Base-by-base conservation (phyloP, 2,888 invertebrate genomes). In the Pseudanteris insignis region DNA sequence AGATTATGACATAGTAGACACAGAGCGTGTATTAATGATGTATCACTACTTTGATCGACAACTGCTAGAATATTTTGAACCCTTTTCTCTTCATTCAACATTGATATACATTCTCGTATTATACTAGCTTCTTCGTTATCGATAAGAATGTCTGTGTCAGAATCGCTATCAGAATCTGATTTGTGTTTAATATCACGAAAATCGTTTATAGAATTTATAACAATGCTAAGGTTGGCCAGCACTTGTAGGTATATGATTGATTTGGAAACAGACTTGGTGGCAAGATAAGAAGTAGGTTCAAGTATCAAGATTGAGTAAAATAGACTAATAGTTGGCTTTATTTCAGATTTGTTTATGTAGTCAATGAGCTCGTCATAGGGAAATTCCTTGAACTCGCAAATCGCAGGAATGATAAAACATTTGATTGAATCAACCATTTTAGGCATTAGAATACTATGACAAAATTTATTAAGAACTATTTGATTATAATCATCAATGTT, bases 1-100 rank as follows among this genome's bases (percentile, higher is more conserved):
- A 95, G 82, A 80, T 91, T 89, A 80, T 95, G 92, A 73, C 93
- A 93, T 43, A 95, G 85, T 74, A 88, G 85, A 62, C 90, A 90
- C 58, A 92, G 81, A 7, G 86, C 84, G 67, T 88, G 86, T 33
- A 92, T 80, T 12, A 88, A 83, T 4, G 84, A 82, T 0, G 81
- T 72, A 44, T 85, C 82, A 15, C 80, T 77, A 82, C 81, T 78
- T 76, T 77, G 77, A 34, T 83, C 82, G 12, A 86, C 81, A 43
- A 82, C 82, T 14, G 76, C 66, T 1, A 86, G 70, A 60, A 87
- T 82, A 58, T 82, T 81, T 41, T 83, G 86, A 67, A 81, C 87
- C 68, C 81, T 86, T 70, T 81, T 82, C 68, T 76, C 84, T 37
- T 89, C 88, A 69, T 91, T 91, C 37, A 92, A 71, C 73, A 89